Evolutionary conservation across 2,888 invertebrate genomes (phyloP), one percentile per base, ranked within the genome.

Genomic region (Alcis repandata): DNA sequence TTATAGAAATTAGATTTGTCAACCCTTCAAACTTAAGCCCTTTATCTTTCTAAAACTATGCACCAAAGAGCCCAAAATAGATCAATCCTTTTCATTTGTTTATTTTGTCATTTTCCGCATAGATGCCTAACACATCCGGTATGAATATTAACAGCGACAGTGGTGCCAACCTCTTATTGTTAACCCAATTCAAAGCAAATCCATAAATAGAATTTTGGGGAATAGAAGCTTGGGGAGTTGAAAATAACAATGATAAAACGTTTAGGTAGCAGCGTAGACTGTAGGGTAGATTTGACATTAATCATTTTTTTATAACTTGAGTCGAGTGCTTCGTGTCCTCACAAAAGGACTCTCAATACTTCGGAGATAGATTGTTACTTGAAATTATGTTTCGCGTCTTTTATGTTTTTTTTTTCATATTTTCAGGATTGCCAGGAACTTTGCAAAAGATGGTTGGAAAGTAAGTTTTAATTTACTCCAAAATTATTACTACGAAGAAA

Each of bases 401-500:
- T 4, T 8, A 17, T 17, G 17, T 51, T 13, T 36, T 51, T 13
- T 51, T n/a, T 19, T 53, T 63, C 13, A 15, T 19, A 51, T 57
- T 66, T 62, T 17, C 63, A 67, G 67, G 20, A 11, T 67, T 19
- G 17, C 46, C 40, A 56, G 52, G n/a, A 54, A 51, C 51, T 59
- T 67, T 13, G 63, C 40, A 15, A 57, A 57, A 11, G 63, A 59
- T 52, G 59, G 45, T 4, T 67, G 59, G 59, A 63, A 63, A 63
- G 67, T 67, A 52, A 53, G 59, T 61, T 41, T 9, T n/a, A n/a
- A n/a, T n/a, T n/a, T n/a, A n/a, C n/a, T n/a, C n/a, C n/a, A n/a
- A n/a, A n/a, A n/a, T n/a, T n/a, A n/a, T n/a, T n/a, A n/a, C n/a
- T n/a, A n/a, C n/a, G n/a, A n/a, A n/a, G n/a, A n/a, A n/a, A n/a